Evolutionary conservation across 2,113 vertebrate species (phyloP).

Genomic region (Nettapus auritus): DNA sequence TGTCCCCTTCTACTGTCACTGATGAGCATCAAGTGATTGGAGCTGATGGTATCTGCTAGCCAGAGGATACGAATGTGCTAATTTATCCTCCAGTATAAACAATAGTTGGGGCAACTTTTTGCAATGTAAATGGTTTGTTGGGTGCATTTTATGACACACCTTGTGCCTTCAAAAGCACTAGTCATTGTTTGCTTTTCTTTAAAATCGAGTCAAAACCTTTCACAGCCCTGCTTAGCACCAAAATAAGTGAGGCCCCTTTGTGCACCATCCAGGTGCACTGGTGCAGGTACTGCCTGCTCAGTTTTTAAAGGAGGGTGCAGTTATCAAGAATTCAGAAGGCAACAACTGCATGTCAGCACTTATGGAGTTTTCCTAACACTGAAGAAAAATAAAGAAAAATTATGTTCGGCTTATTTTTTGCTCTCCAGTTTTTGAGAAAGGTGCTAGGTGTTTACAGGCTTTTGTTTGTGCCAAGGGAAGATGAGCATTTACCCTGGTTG

Average conservation of each 20-base stretch:
- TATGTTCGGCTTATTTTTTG: neutral
- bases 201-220: conserved; percentile 46
- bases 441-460: neutral
- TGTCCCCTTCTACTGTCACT: neutral
- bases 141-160: conserved; percentile 54
- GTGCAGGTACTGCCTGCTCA: neutral
- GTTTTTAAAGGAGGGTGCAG: neutral
- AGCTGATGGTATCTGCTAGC: conserved; percentile 62
- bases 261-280: neutral
- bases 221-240: neutral
- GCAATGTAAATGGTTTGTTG: conserved; percentile 56
- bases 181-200: conserved; percentile 58
- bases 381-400: neutral
- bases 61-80: conserved; percentile 60
- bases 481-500: neutral
- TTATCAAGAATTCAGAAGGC: neutral
- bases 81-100: conserved; percentile 48
- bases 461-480: neutral
- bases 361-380: neutral
- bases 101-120: conserved; percentile 52
- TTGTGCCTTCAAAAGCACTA: conserved; percentile 22
- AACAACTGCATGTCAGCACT: neutral
- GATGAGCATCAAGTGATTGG: neutral
- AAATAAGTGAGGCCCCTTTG: conserved; percentile 34
- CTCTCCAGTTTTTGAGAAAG: neutral